phyloP scores from a whole-genome alignment of 2,113 vertebrate genomes.

The Lonchura striata region DNA sequence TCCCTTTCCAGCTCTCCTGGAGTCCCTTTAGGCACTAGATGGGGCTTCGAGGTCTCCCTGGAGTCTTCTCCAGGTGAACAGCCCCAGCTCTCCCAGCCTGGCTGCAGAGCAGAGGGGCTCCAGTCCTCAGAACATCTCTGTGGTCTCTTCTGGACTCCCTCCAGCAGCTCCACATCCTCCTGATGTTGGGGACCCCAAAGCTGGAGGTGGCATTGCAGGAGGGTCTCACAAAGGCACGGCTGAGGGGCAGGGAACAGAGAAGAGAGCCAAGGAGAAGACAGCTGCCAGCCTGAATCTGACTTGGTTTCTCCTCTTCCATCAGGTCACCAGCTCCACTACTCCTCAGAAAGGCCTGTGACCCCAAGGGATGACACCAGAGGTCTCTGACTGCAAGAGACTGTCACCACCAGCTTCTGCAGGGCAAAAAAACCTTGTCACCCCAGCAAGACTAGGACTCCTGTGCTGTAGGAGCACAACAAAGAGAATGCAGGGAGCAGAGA shows the following conservation, averaged over 20 bases:
- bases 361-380: background rate
- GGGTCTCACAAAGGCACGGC: background rate
- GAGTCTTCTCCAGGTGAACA: background rate
- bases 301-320: background rate
- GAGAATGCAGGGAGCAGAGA: rapidly evolving
- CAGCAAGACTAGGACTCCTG: rapidly evolving
- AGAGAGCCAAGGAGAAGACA: background rate
- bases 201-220: background rate
- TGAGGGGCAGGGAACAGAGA: background rate
- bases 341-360: background rate
- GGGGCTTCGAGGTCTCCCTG: background rate
- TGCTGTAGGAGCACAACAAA: rapidly evolving
- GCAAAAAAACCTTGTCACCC: background rate
- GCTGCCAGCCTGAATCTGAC: background rate
- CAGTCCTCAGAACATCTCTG: rapidly evolving
- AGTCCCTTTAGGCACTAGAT: background rate
- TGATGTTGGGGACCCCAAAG: background rate
- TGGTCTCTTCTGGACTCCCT: background rate
- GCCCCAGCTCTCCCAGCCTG: background rate
- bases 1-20: background rate
- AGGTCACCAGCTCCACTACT: background rate
- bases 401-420: background rate
- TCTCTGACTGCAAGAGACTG: background rate
- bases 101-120: background rate
- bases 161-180: background rate